A percentile compares a stretch with the other conserved stretches of the same genome.
These are phyloP conservation scores for Prosapia bicincta DNA, from an alignment of 2,888 invertebrate species.

Conservation along the genomic window DNA sequence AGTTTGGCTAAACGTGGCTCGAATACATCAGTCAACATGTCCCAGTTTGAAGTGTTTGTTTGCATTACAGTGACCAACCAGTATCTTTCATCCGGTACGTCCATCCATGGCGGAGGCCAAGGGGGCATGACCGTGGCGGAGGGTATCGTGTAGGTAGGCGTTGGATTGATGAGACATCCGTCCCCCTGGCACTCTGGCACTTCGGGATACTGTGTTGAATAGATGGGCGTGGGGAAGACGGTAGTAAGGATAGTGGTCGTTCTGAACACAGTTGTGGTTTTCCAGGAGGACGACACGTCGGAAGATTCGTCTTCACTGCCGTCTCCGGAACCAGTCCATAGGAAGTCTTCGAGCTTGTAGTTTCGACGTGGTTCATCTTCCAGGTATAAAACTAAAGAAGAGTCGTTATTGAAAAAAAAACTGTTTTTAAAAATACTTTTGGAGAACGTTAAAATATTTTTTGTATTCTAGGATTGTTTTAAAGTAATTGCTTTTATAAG, in stretches of 20 bases:
- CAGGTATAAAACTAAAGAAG: slow-evolving; percentile 33
- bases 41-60: slow-evolving; percentile 34
- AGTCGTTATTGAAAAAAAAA: no score
- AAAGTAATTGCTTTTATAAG: no score
- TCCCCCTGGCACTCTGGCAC: not conserved
- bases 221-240: slow-evolving; percentile 20
- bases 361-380: slow-evolving; percentile 43
- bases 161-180: slow-evolving; percentile 12
- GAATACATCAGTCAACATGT: slow-evolving; percentile 52
- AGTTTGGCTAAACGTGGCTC: slow-evolving; percentile 71
- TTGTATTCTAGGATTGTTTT: no score
- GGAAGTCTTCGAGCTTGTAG: slow-evolving; percentile 74
- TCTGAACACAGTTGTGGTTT: slow-evolving; percentile 57
- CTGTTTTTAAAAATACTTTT: no score
- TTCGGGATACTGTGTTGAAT: slow-evolving; percentile 12
- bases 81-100: slow-evolving; percentile 51
- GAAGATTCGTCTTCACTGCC: slow-evolving; percentile 52
- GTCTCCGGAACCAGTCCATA: slow-evolving; percentile 87
- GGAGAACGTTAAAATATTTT: no score
- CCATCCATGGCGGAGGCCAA: slow-evolving; percentile 17
- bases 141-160: slow-evolving; percentile 9
- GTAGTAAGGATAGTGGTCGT: slow-evolving; percentile 52
- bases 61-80: slow-evolving; percentile 68
- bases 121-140: slow-evolving; percentile 25
- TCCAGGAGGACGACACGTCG: slow-evolving; percentile 45